Percentiles rank a stretch among this genome's conserved stretches.
phyloP scores from a whole-genome alignment of 2,113 vertebrate species.

The Jaculus jaculus region DNA sequence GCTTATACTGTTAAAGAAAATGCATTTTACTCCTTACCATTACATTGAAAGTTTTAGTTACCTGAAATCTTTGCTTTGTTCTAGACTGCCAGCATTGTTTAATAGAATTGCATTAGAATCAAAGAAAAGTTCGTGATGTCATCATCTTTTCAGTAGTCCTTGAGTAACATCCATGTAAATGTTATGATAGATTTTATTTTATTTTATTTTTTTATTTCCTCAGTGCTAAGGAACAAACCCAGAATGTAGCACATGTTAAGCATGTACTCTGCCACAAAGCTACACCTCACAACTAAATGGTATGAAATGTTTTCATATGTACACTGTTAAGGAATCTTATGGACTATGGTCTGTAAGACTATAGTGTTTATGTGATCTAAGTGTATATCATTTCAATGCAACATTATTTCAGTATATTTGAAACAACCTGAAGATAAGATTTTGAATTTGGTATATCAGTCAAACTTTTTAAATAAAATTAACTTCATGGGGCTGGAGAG shows the following conservation, averaged over 20 bases:
- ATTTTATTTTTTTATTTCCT: not conserved
- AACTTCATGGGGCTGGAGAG: too few relatives aligned
- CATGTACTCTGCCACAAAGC: not conserved
- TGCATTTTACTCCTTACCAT: not conserved
- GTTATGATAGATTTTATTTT: not conserved
- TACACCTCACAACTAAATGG: not conserved
- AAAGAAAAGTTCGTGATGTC: not conserved
- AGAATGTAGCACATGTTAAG: not conserved
- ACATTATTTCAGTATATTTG: not conserved
- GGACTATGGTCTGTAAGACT: not conserved
- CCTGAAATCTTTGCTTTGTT: not conserved
- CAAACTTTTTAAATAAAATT: constrained; percentile 19
- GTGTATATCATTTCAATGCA: not conserved
- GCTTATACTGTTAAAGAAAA: constrained; percentile 31
- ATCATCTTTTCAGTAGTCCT: not conserved
- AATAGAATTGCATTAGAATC: not conserved
- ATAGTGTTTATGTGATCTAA: not conserved
- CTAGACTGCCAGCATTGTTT: not conserved
- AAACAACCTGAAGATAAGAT: not conserved
- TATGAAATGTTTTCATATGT: not conserved
- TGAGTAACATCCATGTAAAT: not conserved
- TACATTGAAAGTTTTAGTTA: not conserved
- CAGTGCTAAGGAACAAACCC: not conserved
- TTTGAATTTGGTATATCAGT: constrained; percentile 16
- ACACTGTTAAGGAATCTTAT: not conserved